A percentile compares a stretch with the other conserved stretches of the same genome.
Evolutionary conservation across 2,888 invertebrate genomes (phyloP).

Genomic region (Scrobipalpa costella): DNA sequence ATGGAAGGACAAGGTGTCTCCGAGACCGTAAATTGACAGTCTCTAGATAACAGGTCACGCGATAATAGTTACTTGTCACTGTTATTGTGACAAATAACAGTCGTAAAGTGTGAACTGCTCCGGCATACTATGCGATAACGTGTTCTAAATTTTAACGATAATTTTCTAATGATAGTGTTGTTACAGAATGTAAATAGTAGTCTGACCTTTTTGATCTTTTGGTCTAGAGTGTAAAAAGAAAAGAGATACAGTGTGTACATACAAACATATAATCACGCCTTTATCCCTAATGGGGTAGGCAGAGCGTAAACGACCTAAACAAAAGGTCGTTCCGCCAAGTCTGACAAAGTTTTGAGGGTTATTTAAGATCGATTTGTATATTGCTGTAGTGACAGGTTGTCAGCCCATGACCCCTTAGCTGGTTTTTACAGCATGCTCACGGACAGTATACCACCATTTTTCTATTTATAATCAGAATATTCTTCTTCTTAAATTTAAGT

Average conservation of each 20-base stretch:
- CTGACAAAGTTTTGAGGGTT: no score
- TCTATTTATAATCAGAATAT: no score
- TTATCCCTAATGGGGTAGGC: no score
- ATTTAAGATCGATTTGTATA: no score
- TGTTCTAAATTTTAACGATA: constrained; percentile 20
- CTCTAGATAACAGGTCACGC: constrained; percentile 25
- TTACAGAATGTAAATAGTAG: neutral
- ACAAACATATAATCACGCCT: no score
- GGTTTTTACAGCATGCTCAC: no score
- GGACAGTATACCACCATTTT: no score
- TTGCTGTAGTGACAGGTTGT: no score
- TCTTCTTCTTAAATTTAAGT: no score
- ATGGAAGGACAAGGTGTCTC: constrained; percentile 64
- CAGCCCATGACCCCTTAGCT: no score
- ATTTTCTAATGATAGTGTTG: constrained; percentile 13
- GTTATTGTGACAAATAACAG: constrained; percentile 25
- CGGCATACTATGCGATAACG: neutral
- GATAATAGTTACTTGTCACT: constrained; percentile 27
- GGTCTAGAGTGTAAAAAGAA: neutral
- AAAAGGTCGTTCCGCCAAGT: no score
- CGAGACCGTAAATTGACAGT: constrained; percentile 41
- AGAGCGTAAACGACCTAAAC: no score
- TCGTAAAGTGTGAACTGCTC: constrained; percentile 13
- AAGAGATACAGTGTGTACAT: neutral
- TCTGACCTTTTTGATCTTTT: neutral